These are phyloP conservation scores for Drosophila kuntzei DNA, from an alignment of 2,888 invertebrate species.

Conservation along the genomic window DNA sequence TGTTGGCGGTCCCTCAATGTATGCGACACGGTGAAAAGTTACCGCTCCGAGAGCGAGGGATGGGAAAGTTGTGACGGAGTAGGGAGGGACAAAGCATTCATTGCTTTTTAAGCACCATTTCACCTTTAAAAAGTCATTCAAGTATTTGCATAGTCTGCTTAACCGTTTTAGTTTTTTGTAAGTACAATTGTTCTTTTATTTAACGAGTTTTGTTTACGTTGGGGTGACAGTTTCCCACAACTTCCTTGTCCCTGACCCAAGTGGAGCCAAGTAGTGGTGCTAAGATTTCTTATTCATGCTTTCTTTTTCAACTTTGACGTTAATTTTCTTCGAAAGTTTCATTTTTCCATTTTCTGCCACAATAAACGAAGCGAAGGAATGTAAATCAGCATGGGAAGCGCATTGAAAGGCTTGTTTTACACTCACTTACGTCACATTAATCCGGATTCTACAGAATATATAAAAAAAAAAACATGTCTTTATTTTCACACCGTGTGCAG, in stretches of 20 bases:
- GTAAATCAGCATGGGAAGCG: slow-evolving; percentile 24
- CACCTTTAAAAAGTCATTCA: slow-evolving; percentile 84
- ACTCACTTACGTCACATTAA: slow-evolving; percentile 44
- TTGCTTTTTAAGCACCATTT: slow-evolving; percentile 83
- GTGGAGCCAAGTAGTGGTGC: slow-evolving; percentile 47
- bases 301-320: slow-evolving; percentile 77
- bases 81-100: slow-evolving; percentile 57
- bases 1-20: slow-evolving; percentile 48
- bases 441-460: background rate
- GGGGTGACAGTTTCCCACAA: slow-evolving; percentile 58
- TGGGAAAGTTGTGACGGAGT: background rate
- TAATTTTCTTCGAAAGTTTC: slow-evolving; percentile 54
- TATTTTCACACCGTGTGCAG: background rate
- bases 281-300: slow-evolving; percentile 72
- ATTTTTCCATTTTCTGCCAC: slow-evolving; percentile 14
- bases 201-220: slow-evolving; percentile 80
- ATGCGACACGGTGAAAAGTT: slow-evolving; percentile 57
- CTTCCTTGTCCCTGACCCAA: slow-evolving; percentile 30
- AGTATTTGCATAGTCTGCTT: slow-evolving; percentile 83
- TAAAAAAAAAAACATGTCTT: background rate
- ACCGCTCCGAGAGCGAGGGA: slow-evolving; percentile 3
- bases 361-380: slow-evolving; percentile 46
- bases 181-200: slow-evolving; percentile 81
- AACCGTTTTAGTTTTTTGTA: slow-evolving; percentile 79
- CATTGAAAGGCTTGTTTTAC: slow-evolving; percentile 44